Evolutionary conservation across 2,797 vertebrate genomes (phyloP).

Genomic region (Notamacropus eugenii): DNA sequence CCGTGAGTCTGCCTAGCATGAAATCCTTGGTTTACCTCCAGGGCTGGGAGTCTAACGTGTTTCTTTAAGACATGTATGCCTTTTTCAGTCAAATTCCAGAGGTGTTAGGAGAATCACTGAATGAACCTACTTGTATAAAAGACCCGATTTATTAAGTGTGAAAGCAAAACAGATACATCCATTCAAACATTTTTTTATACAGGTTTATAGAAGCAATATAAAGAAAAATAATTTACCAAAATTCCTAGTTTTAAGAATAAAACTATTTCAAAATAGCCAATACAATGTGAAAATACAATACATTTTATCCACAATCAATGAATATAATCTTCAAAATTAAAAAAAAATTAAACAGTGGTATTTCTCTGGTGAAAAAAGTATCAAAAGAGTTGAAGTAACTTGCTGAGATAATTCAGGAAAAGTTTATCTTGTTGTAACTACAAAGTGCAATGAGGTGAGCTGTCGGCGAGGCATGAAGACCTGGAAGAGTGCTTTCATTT

Average conservation of each 20-base stretch:
- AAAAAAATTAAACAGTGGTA: constrained; percentile 52
- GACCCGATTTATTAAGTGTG: constrained; percentile 74
- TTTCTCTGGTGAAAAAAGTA: constrained; percentile 67
- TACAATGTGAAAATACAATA: constrained; percentile 70
- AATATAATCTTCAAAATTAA: constrained; percentile 49
- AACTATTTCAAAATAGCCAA: constrained; percentile 78
- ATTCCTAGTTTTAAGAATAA: constrained; percentile 70
- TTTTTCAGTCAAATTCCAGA: constrained; percentile 50
- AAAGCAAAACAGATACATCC: constrained; percentile 71
- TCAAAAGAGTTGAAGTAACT: constrained; percentile 27
- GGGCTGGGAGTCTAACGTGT: not conserved
- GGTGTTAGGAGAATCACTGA: constrained; percentile 60
- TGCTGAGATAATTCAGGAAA: constrained; percentile 65
- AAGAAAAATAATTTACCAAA: constrained; percentile 78
- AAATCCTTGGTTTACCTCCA: constrained; percentile 29
- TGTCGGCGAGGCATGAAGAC: constrained; percentile 32
- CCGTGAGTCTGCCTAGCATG: constrained; percentile 26
- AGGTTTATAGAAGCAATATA: constrained; percentile 76
- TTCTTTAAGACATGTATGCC: not conserved
- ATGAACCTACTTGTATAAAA: constrained; percentile 65
- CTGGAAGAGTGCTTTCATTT: constrained; percentile 18
- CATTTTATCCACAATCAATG: constrained; percentile 62
- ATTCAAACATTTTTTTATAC: constrained; percentile 76
- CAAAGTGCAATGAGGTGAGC: constrained; percentile 47
- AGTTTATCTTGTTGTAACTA: constrained; percentile 71